Evolutionary conservation across 2,888 invertebrate genomes (phyloP), one percentile per base, ranked within the genome.

Genomic region (Apomyelois bistriatella): DNA sequence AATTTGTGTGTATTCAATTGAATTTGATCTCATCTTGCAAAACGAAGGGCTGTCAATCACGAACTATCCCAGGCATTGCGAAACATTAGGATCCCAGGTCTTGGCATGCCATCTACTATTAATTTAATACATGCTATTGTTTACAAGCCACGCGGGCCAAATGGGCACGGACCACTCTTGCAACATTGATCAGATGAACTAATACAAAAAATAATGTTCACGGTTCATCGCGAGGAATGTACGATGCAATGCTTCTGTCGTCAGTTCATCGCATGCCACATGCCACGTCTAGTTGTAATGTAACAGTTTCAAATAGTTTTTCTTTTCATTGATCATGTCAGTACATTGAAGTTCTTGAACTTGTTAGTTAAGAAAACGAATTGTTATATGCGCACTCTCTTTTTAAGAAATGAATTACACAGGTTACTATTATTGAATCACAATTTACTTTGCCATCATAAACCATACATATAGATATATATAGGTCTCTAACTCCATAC

Each of bases 121-220:
- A 68, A 64, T 62, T 65, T 64, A 65, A 68, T 46, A 46, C 46
- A 46, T 62, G 55, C 65, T 61, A 70, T 70, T 70, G 70, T 70
- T 67, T 63, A 64, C 68, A 48, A 55, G 58, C 54, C 13, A 30
- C 46, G 35, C 46, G 46, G 40, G 43, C 69, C 70, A 69, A 68
- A 53, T 68, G 65, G 65, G 55, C 63, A 59, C 56, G 35, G 47
- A 46, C 30, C 37, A 41, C 62, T 48, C 53, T 67, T 68, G 63
- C 70, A 63, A 68, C 67, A 67, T 58, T 62, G 67, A 61, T 62
- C 47, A 38, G 51, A 54, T 60, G 54, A 57, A 57, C 5, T 8
- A 53, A 53, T 54, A 46, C 55, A 56, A 58, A 43, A 48, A 30
- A 35, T 12, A 3, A 22, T 1, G 42, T 30, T 12, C 12, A 28